Conservation (phyloP, 1,140 invertebrate species). For the Drosophila littoralis region DNA sequence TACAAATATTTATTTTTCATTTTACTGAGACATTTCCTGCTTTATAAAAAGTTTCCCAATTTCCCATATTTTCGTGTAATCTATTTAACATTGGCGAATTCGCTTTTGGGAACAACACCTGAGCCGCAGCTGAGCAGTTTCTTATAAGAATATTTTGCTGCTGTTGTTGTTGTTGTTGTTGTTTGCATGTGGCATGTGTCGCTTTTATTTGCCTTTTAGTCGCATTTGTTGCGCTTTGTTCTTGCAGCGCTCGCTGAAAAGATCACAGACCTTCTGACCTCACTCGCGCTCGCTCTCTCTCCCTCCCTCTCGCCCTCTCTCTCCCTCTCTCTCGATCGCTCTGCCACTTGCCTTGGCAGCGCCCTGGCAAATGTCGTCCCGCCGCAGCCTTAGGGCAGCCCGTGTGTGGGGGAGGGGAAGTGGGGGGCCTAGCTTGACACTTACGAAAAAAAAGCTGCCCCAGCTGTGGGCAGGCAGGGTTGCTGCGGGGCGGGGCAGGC, state of each 20-base stretch:
- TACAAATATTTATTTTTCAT: too few relatives aligned
- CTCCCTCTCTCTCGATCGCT: slow-evolving; percentile 11
- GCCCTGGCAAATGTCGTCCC: slow-evolving; percentile 50
- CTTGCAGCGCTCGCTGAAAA: slow-evolving; percentile 55
- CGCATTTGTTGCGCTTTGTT: slow-evolving; percentile 66
- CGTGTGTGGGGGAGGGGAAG: neutral
- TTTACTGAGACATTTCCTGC: too few relatives aligned
- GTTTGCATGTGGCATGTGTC: slow-evolving; percentile 34
- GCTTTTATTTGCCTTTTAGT: slow-evolving; percentile 30
- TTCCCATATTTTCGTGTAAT: too few relatives aligned
- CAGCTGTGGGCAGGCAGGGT: neutral
- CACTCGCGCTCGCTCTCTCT: slow-evolving; percentile 31
- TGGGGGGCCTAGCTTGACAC: slow-evolving; percentile 17
- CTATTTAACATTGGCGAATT: too few relatives aligned
- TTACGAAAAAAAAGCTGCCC: slow-evolving; percentile 46
- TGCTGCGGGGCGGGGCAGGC: neutral
- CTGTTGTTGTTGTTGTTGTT: neutral
- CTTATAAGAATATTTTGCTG: slow-evolving; percentile 11
- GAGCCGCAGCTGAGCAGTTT: neutral
- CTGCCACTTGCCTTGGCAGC: slow-evolving; percentile 28
- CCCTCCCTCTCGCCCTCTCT: slow-evolving; percentile 14
- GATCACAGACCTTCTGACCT: slow-evolving; percentile 83
- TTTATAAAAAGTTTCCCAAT: too few relatives aligned
- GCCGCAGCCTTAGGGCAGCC: slow-evolving; percentile 34
- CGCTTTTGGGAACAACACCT: slow-evolving; percentile 1